These are phyloP conservation scores for Amphipoea lucens DNA, from an alignment of 2,888 invertebrate species.

Conservation along the genomic window DNA sequence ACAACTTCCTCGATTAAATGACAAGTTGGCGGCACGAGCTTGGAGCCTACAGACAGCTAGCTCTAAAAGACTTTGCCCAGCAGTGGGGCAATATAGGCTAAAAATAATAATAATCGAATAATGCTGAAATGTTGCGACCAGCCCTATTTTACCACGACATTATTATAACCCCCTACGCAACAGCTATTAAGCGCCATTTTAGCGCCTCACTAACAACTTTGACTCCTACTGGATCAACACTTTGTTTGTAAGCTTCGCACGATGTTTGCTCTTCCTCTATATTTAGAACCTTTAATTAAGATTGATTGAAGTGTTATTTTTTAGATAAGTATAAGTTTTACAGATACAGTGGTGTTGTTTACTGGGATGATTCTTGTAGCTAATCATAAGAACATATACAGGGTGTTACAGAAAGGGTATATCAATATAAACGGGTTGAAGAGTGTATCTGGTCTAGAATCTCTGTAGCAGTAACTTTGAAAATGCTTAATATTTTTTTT, in stretches of 20 bases:
- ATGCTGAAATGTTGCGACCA: background rate
- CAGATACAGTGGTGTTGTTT: background rate
- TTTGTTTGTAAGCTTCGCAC: conserved; percentile 56
- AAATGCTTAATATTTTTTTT: too few species aligned
- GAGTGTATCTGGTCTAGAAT: too few species aligned
- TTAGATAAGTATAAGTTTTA: conserved; percentile 27
- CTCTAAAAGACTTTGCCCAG: too few species aligned
- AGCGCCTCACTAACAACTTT: conserved; percentile 50
- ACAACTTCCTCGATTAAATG: background rate
- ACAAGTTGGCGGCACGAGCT: background rate
- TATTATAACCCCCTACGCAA: background rate
- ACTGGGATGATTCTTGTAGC: background rate
- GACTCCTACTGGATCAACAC: conserved; percentile 62
- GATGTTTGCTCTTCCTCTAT: conserved; percentile 51
- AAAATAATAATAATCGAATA: too few species aligned
- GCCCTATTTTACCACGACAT: background rate
- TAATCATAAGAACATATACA: background rate
- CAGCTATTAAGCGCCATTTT: conserved; percentile 39
- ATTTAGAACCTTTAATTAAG: conserved; percentile 60
- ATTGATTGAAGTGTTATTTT: conserved; percentile 52
- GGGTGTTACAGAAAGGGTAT: too few species aligned
- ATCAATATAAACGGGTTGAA: too few species aligned
- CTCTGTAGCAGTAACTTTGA: too few species aligned
- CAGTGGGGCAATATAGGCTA: too few species aligned
- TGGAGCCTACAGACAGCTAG: too few species aligned